phyloP scores from a whole-genome alignment of 2,797 vertebrate genomes.

The Halcyon badia region DNA sequence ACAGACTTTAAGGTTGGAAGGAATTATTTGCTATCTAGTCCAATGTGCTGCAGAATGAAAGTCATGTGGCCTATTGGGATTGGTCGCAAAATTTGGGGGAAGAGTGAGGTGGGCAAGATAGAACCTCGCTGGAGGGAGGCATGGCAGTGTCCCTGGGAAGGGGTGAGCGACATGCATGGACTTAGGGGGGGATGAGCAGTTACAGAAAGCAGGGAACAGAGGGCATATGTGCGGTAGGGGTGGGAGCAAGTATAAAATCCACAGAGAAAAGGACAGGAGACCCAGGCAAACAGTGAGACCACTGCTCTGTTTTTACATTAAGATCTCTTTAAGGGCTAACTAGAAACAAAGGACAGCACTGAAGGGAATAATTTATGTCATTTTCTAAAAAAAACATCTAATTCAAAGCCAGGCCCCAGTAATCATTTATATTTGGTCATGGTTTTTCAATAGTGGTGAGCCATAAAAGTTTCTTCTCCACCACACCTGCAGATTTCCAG shows the following conservation, averaged over 20 bases:
- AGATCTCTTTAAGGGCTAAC: neutral
- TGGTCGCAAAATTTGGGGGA: fast-evolving
- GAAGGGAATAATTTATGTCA: neutral
- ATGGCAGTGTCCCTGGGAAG: neutral
- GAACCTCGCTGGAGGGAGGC: fast-evolving
- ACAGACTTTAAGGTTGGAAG: neutral
- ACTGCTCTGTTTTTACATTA: neutral
- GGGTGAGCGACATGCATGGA: fast-evolving
- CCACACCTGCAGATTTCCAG: neutral
- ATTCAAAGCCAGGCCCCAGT: neutral
- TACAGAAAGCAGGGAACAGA: fast-evolving
- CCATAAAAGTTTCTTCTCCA: neutral
- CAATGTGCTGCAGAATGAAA: neutral
- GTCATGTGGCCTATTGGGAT: fast-evolving
- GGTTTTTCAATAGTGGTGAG: neutral
- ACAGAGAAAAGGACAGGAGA: neutral
- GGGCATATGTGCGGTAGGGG: fast-evolving
- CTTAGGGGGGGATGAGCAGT: too few species aligned
- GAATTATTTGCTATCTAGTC: neutral
- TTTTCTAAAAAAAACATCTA: neutral
- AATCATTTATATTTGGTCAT: neutral
- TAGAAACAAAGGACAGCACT: neutral
- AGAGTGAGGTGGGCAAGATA: neutral
- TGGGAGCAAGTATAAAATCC: neutral
- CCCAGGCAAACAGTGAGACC: neutral